Evolutionary conservation across 1,140 invertebrate species (phyloP).

Genomic region (Ericerus pela): DNA sequence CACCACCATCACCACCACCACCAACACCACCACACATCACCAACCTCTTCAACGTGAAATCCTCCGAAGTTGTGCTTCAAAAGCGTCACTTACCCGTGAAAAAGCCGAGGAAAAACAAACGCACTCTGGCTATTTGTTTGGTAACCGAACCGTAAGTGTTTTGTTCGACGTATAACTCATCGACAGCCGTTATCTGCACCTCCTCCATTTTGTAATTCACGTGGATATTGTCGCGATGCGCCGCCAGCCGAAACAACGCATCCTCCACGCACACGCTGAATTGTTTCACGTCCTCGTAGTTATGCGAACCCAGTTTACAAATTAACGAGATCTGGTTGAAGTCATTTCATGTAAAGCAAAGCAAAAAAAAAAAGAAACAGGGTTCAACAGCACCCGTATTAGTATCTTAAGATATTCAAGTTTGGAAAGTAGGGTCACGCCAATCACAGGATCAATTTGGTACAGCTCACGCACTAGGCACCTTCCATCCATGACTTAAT

Average conservation of each 20-base stretch:
- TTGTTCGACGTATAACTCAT: constrained; percentile 91
- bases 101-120: constrained; percentile 92
- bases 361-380: too few species aligned
- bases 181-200: constrained; percentile 88
- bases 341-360: too few species aligned
- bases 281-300: constrained; percentile 76
- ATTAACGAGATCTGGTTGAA: constrained; percentile 89
- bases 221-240: constrained; percentile 65
- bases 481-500: too few species aligned
- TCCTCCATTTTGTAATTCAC: constrained; percentile 96
- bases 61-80: too few species aligned
- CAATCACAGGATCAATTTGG: too few species aligned
- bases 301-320: constrained; percentile 85
- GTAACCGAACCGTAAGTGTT: constrained; percentile 68
- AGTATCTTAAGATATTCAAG: neutral
- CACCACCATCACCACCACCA: neutral
- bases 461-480: too few species aligned
- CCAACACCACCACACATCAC: neutral
- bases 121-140: constrained; percentile 84
- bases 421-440: too few species aligned
- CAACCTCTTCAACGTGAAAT: neutral
- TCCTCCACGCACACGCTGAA: constrained; percentile 84
- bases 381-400: neutral
- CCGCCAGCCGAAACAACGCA: constrained; percentile 64
- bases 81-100: constrained; percentile 44